These are phyloP conservation scores for Selene dorsalis DNA, from an alignment of 2,797 vertebrate genomes.

Conservation along the genomic window DNA sequence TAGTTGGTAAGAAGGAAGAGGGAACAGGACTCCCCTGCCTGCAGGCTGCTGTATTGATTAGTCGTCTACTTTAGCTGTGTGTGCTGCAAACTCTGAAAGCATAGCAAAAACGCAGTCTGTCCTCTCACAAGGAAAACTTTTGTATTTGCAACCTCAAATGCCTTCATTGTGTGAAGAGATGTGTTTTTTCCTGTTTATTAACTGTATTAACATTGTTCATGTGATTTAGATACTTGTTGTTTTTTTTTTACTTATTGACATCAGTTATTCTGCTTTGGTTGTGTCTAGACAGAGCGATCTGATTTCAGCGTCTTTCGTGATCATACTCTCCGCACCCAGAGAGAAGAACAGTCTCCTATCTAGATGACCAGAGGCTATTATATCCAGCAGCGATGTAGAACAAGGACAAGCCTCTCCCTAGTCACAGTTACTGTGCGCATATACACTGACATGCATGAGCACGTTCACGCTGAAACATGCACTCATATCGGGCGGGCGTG, in stretches of 20 bases:
- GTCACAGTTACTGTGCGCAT: slow-evolving; percentile 33
- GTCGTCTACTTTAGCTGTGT: slow-evolving; percentile 77
- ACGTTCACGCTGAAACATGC: slow-evolving; percentile 40
- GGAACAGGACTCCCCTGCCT: slow-evolving; percentile 71
- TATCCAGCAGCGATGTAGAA: slow-evolving; percentile 23
- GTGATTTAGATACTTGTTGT: background rate
- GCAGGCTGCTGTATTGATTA: slow-evolving; percentile 80
- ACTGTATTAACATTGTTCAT: background rate
- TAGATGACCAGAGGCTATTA: slow-evolving; percentile 54
- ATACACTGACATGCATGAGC: slow-evolving; percentile 33
- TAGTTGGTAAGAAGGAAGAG: slow-evolving; percentile 51
- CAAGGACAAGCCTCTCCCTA: background rate
- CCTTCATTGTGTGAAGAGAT: background rate
- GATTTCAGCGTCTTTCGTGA: slow-evolving; percentile 29
- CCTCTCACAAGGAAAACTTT: slow-evolving; percentile 34
- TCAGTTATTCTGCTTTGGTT: background rate
- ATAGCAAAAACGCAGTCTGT: slow-evolving; percentile 45
- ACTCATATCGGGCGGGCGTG: slow-evolving; percentile 20
- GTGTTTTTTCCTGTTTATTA: background rate
- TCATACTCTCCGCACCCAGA: slow-evolving; percentile 18
- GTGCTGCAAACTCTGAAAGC: slow-evolving; percentile 71
- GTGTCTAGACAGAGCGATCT: slow-evolving; percentile 40
- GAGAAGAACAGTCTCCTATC: slow-evolving; percentile 27
- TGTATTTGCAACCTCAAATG: slow-evolving; percentile 22
- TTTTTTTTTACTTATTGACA: background rate